Evolutionary conservation across 64 coral and sea anemone genomes (phyloP).

Genomic region (Acropora yongei): DNA sequence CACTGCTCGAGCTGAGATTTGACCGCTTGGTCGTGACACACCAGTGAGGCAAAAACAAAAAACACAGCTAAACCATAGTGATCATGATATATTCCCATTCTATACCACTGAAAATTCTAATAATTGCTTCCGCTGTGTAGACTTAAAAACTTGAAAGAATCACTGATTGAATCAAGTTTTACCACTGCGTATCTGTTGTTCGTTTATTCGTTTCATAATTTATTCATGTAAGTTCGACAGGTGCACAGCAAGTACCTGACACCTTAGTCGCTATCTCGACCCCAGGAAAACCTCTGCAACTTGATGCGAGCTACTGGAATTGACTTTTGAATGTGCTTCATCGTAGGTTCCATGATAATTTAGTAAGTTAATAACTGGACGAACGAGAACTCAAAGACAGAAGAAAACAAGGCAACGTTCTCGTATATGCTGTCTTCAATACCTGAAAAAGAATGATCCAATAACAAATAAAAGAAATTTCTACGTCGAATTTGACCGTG

Average conservation of each 20-base stretch:
- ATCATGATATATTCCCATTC: neutral
- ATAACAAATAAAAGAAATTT: too few relatives aligned
- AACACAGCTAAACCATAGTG: neutral
- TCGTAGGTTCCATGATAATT: neutral
- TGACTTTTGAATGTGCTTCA: neutral
- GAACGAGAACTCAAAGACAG: too few relatives aligned
- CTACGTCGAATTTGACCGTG: too few relatives aligned
- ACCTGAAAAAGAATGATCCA: too few relatives aligned
- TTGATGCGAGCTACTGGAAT: neutral
- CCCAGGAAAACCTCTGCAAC: neutral
- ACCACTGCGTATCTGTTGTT: neutral
- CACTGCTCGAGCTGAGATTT: neutral
- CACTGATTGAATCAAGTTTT: constrained; percentile 32
- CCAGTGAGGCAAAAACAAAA: neutral
- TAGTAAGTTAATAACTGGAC: neutral
- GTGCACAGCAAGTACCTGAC: constrained; percentile 33
- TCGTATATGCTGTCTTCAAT: too few relatives aligned
- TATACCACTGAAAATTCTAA: neutral
- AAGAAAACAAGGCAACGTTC: too few relatives aligned
- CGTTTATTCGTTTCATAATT: constrained; percentile 28
- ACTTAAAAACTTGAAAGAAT: constrained; percentile 19
- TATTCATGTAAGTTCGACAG: constrained; percentile 43
- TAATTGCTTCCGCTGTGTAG: neutral
- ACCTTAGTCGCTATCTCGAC: neutral
- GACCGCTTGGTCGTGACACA: neutral